Conservation (phyloP, 2,113 vertebrate species). For the Propithecus coquereli region DNA sequence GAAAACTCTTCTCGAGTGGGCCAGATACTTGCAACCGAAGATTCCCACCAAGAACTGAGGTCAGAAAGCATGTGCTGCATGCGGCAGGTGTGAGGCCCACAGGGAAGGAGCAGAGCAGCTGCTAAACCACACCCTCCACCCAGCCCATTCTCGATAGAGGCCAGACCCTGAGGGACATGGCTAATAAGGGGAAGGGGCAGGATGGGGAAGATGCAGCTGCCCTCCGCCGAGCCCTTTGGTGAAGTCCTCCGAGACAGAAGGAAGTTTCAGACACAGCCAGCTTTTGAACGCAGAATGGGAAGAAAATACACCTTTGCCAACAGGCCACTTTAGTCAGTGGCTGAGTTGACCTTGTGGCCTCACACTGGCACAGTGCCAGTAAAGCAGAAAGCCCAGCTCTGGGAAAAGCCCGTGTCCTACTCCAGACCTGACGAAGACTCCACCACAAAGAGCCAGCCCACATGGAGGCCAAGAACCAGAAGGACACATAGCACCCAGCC, state of each 20-base stretch:
- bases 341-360: too few relatives aligned
- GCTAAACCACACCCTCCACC: too few relatives aligned
- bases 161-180: not conserved
- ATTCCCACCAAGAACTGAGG: not conserved
- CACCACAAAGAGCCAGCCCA: not conserved
- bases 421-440: too few relatives aligned
- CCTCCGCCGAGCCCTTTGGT: not conserved
- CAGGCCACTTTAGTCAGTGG: too few relatives aligned
- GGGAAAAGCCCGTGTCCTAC: too few relatives aligned
- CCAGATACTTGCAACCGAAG: not conserved
- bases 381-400: not conserved
- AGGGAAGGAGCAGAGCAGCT: not conserved
- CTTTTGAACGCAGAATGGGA: too few relatives aligned
- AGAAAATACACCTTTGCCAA: not conserved
- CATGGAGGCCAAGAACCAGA: not conserved
- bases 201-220: not conserved
- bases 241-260: not conserved
- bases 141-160: not conserved
- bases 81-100: too few relatives aligned
- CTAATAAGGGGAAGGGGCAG: not conserved
- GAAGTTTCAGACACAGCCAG: not conserved
- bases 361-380: accelerated
- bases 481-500: accelerated
- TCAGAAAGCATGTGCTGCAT: not conserved
- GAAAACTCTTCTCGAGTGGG: accelerated